Conservation (phyloP, 1,140 invertebrate species). For the Drosophila murphyi region DNA sequence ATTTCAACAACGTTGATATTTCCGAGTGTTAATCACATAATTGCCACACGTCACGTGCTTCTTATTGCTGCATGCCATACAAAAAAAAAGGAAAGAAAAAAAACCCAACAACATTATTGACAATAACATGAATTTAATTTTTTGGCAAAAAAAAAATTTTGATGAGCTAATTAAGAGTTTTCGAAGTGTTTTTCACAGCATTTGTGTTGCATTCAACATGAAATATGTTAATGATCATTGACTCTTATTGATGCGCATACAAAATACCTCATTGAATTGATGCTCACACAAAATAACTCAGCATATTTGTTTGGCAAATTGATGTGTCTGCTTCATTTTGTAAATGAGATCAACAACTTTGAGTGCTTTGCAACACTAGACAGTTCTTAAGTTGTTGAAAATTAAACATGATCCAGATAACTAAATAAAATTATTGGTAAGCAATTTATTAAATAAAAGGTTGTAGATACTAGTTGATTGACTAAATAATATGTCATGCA, state of each 20-base stretch:
- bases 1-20: conserved; percentile 34
- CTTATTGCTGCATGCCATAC: background rate
- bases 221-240: background rate
- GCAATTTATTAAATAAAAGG: too few relatives aligned
- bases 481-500: too few relatives aligned
- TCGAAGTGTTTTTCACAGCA: background rate
- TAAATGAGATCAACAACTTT: too few relatives aligned
- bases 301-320: too few relatives aligned
- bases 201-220: background rate
- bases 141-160: conserved; percentile 7
- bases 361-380: too few relatives aligned
- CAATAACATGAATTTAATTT: conserved; percentile 21
- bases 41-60: conserved; percentile 21
- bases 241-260: background rate
- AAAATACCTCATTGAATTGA: too few relatives aligned
- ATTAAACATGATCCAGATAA: too few relatives aligned
- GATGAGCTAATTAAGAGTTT: conserved; percentile 16
- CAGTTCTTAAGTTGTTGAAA: too few relatives aligned
- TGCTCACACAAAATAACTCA: too few relatives aligned
- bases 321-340: too few relatives aligned
- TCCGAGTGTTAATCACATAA: conserved; percentile 48
- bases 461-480: too few relatives aligned
- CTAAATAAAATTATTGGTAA: too few relatives aligned
- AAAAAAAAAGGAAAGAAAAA: background rate
- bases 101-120: background rate